A percentile compares a stretch with the other conserved stretches of the same genome.
Evolutionary conservation across 2,888 invertebrate species (phyloP).

Genomic region (Sipha maydis): DNA sequence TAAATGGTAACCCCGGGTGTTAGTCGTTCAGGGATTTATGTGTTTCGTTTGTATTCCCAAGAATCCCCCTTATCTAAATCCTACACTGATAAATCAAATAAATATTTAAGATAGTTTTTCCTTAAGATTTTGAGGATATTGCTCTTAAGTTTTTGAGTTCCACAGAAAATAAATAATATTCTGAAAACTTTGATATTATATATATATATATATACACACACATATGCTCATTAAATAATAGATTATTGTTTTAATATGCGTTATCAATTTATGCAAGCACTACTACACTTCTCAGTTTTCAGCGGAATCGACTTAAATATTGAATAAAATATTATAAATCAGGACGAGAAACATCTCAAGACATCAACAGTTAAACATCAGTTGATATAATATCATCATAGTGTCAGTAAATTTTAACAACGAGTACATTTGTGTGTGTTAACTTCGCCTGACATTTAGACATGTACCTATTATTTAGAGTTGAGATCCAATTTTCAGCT

Average conservation of each 20-base stretch:
- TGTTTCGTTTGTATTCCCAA: background rate
- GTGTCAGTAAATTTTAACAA: too few species aligned
- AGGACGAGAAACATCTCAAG: too few species aligned
- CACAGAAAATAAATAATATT: background rate
- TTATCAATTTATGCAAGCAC: too few species aligned
- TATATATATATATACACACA: background rate
- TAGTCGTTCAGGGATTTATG: background rate
- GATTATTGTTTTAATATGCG: background rate
- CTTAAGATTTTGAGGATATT: background rate
- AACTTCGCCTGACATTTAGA: too few species aligned
- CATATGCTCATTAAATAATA: background rate
- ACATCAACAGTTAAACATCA: too few species aligned
- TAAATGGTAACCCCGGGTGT: background rate
- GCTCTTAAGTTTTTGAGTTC: constrained; percentile 2
- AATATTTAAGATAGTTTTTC: background rate
- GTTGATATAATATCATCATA: too few species aligned
- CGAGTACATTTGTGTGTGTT: too few species aligned
- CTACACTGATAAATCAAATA: constrained; percentile 32
- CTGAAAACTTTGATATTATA: background rate
- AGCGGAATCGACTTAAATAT: too few species aligned
- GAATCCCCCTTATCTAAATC: constrained; percentile 5
- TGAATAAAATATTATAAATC: too few species aligned
- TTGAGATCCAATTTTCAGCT: too few species aligned
- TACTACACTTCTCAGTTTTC: too few species aligned
- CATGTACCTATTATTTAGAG: too few species aligned